These are phyloP conservation scores for Brevimyrus niger DNA, from an alignment of 2,113 vertebrate genomes.

Conservation along the genomic window DNA sequence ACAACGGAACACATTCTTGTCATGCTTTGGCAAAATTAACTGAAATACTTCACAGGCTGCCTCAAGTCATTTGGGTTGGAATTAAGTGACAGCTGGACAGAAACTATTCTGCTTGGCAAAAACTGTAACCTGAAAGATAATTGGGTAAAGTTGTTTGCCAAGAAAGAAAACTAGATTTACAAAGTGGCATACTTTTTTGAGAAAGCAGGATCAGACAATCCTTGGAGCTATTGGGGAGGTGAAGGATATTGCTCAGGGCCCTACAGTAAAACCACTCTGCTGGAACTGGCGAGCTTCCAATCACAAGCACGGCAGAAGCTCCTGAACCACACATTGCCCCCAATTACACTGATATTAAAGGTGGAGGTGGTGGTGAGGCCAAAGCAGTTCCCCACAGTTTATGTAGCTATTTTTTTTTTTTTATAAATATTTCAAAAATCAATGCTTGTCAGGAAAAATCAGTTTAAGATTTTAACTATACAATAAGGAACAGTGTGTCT, in stretches of 20 bases:
- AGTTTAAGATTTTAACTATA: not conserved
- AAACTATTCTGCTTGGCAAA: not conserved
- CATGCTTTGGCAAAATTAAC: not conserved
- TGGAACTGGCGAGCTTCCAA: not conserved
- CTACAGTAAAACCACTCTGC: not conserved
- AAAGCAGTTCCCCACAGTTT: not conserved
- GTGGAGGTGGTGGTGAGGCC: not conserved
- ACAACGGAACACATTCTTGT: not conserved
- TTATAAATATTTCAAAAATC: not conserved
- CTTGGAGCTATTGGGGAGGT: not conserved
- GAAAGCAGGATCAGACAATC: not conserved
- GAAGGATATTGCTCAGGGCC: not conserved
- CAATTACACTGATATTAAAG: not conserved
- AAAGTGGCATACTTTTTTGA: not conserved
- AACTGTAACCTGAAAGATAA: not conserved
- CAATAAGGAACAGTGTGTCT: not conserved
- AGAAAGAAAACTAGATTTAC: too few relatives aligned
- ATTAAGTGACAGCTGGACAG: not conserved
- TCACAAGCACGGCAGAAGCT: not conserved
- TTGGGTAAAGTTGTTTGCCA: too few relatives aligned
- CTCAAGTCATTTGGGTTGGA: not conserved
- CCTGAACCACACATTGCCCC: not conserved
- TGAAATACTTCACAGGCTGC: not conserved
- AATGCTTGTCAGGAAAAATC: not conserved
- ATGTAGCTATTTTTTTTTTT: not conserved